Percentiles rank a stretch among this genome's conserved stretches.
Evolutionary conservation across 1,140 invertebrate genomes (phyloP).

Genomic region (Hormaphis cornu): DNA sequence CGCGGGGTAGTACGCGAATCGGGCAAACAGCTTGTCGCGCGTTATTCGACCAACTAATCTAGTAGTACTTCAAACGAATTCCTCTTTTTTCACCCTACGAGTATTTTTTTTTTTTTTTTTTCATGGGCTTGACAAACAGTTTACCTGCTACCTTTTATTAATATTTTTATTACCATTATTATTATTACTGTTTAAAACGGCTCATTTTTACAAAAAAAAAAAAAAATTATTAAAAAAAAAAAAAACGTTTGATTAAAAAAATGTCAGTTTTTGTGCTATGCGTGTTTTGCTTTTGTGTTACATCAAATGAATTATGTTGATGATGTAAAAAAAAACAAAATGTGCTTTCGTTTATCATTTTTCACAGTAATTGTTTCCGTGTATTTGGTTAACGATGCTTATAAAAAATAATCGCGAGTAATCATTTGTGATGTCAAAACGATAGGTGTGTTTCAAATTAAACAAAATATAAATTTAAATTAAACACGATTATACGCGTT

Average conservation of each 20-base stretch:
- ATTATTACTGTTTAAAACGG: conserved; percentile 27
- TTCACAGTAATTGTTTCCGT: too few species aligned
- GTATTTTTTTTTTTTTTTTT: neutral
- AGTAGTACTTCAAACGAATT: conserved; percentile 32
- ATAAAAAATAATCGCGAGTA: too few species aligned
- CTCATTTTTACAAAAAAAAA: conserved; percentile 6
- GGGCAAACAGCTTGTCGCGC: conserved; percentile 18
- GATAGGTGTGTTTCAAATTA: too few species aligned
- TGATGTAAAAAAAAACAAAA: neutral
- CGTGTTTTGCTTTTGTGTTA: conserved; percentile 2
- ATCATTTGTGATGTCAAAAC: too few species aligned
- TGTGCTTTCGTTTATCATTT: too few species aligned
- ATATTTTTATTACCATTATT: too few species aligned
- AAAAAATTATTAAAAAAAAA: neutral
- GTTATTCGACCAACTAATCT: conserved; percentile 31
- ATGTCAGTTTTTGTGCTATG: neutral
- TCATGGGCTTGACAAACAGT: conserved; percentile 28
- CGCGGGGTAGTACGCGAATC: neutral
- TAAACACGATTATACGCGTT: too few species aligned
- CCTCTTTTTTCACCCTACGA: conserved; percentile 24
- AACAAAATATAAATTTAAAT: too few species aligned
- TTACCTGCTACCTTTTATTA: conserved; percentile 29
- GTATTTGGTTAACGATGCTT: too few species aligned
- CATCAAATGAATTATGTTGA: conserved; percentile 3
- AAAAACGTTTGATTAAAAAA: conserved; percentile 27